phyloP scores from a whole-genome alignment of 53 echinoderm and acorn worm species.

The Holothuria scabra region DNA sequence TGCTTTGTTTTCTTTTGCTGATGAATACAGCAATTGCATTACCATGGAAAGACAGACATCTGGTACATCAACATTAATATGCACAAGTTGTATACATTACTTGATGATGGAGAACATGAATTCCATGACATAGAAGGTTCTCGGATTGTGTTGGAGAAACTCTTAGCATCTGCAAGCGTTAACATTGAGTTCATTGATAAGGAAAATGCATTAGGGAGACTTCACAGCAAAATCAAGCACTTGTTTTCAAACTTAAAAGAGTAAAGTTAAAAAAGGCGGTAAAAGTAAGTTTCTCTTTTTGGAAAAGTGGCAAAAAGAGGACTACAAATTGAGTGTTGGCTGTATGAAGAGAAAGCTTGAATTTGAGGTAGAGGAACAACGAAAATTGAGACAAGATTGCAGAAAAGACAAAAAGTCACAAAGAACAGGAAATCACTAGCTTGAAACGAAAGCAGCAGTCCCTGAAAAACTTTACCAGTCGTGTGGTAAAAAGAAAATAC shows the following conservation, averaged over 20 bases:
- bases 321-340: conserved; percentile 52
- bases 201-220: not conserved
- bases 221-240: not conserved
- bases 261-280: conserved; percentile 1
- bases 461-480: not conserved
- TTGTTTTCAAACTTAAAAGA: not conserved
- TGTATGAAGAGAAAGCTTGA: conserved; percentile 60
- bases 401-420: conserved; percentile 33
- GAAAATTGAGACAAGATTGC: conserved; percentile 44
- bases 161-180: not conserved
- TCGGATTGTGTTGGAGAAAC: not conserved
- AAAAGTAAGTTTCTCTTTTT: conserved; percentile 24
- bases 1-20: no score
- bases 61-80: conserved; percentile 3
- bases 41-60: not conserved
- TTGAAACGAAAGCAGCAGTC: not conserved
- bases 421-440: not conserved
- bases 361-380: conserved; percentile 51
- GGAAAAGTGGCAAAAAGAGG: conserved; percentile 44
- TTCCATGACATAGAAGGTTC: conserved; percentile 8
- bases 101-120: not conserved
- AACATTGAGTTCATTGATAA: not conserved
- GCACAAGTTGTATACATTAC: conserved; percentile 14
- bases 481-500: conserved; percentile 2
- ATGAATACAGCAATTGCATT: no score